These are phyloP conservation scores for Cyprinodon diabolis DNA, from an alignment of 2,797 vertebrate genomes.

Conservation along the genomic window DNA sequence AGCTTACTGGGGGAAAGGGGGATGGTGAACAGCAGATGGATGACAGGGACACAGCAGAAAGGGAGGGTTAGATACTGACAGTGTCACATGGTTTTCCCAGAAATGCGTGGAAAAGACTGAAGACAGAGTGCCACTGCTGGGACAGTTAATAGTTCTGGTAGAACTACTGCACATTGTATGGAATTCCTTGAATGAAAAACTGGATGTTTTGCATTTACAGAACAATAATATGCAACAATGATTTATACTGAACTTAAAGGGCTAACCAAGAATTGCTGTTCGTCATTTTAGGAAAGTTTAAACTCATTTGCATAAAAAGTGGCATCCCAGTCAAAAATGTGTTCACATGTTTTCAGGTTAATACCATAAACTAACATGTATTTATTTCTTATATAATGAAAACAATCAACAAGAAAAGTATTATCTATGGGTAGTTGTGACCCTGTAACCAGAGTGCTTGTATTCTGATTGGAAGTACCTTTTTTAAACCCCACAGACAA, in stretches of 20 bases:
- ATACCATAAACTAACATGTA: neutral
- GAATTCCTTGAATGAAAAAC: no score
- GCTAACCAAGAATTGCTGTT: neutral
- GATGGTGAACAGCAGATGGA: conserved; percentile 70
- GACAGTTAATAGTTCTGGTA: neutral
- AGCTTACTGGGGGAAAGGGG: conserved; percentile 80
- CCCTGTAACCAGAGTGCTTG: no score
- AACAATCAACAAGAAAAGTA: neutral
- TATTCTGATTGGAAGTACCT: no score
- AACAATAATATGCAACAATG: neutral
- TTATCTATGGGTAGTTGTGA: no score
- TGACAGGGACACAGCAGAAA: conserved; percentile 62
- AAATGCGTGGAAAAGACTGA: conserved; percentile 34
- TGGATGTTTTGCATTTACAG: neutral
- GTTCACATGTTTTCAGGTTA: neutral
- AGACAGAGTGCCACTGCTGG: neutral
- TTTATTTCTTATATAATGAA: neutral
- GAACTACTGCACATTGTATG: no score
- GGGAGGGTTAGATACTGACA: conserved; percentile 56
- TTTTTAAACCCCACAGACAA: no score
- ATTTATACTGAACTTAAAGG: neutral
- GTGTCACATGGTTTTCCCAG: conserved; percentile 40
- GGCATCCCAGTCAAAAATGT: neutral
- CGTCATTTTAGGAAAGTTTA: neutral
- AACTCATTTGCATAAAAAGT: neutral